Base-by-base conservation (phyloP, 2,113 vertebrate genomes). In the Poeciliopsis retropinna region DNA sequence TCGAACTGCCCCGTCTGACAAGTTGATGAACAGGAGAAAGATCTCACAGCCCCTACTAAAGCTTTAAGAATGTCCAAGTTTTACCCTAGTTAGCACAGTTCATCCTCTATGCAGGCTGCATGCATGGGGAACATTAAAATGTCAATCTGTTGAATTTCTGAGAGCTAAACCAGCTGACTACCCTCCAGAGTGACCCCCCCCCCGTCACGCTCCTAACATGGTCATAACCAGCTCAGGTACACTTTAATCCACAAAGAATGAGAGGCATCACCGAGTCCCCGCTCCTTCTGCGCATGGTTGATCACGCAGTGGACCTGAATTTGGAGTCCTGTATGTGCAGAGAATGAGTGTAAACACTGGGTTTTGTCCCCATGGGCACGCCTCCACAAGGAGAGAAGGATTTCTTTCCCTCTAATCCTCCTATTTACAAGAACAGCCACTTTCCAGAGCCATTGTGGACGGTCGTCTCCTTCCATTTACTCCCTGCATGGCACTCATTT, bases 391-490 rank as follows among this genome's bases (percentile, higher is more conserved):
- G 77, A 88, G 84, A 78, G 64, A 70, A 80, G 88, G 88, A 86
- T 92, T 90, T 88, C 77, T 81, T 69, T 87, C 65, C 77, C 78
- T 85, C 87, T 93, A 93, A 93, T 93, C 91, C 92, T 85, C 86
- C 87, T 82, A 78, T 93, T 92, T 91, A 93, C 92, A 93, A 91
- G 89, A 86, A 88, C 87, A 83, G 86, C 78, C 89, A 91, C 92
- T 92, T 93, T 88, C 85, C 81, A 39, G 79, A 79, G 67, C 82
- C 88, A 92, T 93, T 92, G 91, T 93, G 90, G 90, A 88, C 74
- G 67, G 65, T 71, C 76, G 90, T 92, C 90, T 93, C 89, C 87
- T 91, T 92, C 92, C 91, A 92, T 93, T 93, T 93, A 91, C 91
- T 91, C 89, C 72, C 89, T 74, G 89, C 91, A 82, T 86, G 91